Base-by-base conservation (phyloP, 2,797 vertebrate species). In the Sebastolobus altivelis region DNA sequence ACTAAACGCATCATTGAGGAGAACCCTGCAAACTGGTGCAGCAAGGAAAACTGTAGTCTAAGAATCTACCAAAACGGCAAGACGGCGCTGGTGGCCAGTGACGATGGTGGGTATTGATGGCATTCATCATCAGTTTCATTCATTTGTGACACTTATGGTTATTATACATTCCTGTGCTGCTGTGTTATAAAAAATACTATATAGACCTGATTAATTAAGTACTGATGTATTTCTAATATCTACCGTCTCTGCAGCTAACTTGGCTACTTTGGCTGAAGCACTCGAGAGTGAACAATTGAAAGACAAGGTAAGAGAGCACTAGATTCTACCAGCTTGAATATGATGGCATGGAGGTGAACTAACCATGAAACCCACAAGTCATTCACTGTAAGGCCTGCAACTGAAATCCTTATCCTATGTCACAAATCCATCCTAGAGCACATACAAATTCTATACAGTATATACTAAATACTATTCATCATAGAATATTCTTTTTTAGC, bases 1-100 rank as follows among this genome's bases (percentile, higher is more conserved):
- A 89, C 88, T 4, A 92, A 89, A 79, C 0, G 0, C 0, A 29
- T 87, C 1, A 33, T 95, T 18, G 0, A 52, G 58, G 0, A 10
- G 0, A 37, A 54, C 2, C 9, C 72, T 25, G 59, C 59, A 27
- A 0, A 0, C 6, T 91, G 88, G 88, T 94, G 92, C 72, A 0
- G 1, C 5, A 22, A 1, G 7, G 13, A 66, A 1, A 18, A 6
- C 22, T 95, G 94, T 46, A 56, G 61, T 1, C 20, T 95, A 7
- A 33, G 89, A 10, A 60, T 95, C 66, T 90, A 52, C 80, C 94
- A 95, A 52, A 66, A 94, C 0, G 83, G 49, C 54, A 82, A 65
- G 0, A 79, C 0, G 0, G 0, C 85, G 8, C 27, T 81, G 20
- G 1, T 93, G 62, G 8, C 78, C 40, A 92, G 89, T 52, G 33